These are phyloP conservation scores for Drosophila setosimentum DNA, from an alignment of 2,888 invertebrate genomes.

Conservation along the genomic window DNA sequence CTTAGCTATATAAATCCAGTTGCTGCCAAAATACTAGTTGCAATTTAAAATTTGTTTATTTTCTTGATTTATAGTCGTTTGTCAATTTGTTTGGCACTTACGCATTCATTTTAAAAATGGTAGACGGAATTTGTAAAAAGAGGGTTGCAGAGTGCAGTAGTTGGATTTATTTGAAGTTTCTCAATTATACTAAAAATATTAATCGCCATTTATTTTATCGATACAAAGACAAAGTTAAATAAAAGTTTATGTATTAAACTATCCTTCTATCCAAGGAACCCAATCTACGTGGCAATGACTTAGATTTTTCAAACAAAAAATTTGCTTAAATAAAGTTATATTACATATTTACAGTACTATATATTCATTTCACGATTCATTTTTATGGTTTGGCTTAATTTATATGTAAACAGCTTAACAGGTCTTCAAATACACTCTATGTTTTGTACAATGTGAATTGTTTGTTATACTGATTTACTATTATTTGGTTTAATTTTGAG, in stretches of 20 bases:
- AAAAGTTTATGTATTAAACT: neutral
- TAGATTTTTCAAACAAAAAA: neutral
- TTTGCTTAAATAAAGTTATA: neutral
- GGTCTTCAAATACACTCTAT: neutral
- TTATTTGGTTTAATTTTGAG: neutral
- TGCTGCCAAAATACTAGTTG: neutral
- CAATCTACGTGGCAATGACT: neutral
- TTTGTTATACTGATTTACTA: neutral
- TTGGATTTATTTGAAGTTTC: neutral
- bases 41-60: conserved; percentile 35
- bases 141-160: neutral
- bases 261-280: neutral
- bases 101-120: conserved; percentile 22
- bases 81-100: conserved; percentile 37
- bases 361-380: neutral
- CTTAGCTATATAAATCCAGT: conserved; percentile 45
- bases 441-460: neutral
- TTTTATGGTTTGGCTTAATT: neutral
- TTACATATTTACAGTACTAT: neutral
- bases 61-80: conserved; percentile 23
- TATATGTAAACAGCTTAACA: neutral
- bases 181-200: neutral
- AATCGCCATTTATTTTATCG: neutral
- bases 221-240: neutral
- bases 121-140: neutral